Evolutionary conservation across 1,140 invertebrate species (phyloP).

Genomic region (Sycophaga agraensis): DNA sequence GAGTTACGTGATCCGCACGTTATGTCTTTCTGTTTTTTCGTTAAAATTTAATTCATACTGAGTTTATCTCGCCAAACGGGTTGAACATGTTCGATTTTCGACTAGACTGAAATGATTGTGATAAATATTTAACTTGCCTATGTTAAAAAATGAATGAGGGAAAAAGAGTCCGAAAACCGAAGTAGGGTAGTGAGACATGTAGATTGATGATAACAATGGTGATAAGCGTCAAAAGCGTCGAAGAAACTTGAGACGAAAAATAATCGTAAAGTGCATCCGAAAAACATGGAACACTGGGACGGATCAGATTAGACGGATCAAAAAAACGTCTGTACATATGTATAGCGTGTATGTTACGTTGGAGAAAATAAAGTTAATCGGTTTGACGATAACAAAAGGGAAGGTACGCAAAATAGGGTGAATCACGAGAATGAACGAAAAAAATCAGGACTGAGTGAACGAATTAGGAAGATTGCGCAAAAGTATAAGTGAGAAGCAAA

Average conservation of each 20-base stretch:
- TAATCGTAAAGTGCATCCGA: background rate
- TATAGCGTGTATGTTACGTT: slow-evolving; percentile 36
- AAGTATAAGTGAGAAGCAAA: slow-evolving; percentile 27
- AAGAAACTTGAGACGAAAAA: background rate
- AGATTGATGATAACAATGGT: background rate
- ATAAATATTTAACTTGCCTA: slow-evolving; percentile 56
- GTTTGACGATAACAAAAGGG: slow-evolving; percentile 28
- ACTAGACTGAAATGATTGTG: slow-evolving; percentile 59
- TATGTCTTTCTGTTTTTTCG: slow-evolving; percentile 4
- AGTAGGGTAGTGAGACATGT: slow-evolving; percentile 7
- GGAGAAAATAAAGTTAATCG: slow-evolving; percentile 31
- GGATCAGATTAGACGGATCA: slow-evolving; percentile 30
- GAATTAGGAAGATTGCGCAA: slow-evolving; percentile 5
- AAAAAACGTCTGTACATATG: slow-evolving; percentile 47
- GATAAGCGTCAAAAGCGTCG: background rate
- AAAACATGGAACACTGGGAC: slow-evolving; percentile 15
- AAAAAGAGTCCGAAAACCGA: slow-evolving; percentile 13
- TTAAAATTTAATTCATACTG: slow-evolving; percentile 36
- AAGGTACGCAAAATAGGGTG: slow-evolving; percentile 15
- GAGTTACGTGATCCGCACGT: slow-evolving; percentile 20
- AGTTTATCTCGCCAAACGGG: slow-evolving; percentile 50
- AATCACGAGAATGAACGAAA: slow-evolving; percentile 18
- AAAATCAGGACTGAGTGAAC: background rate
- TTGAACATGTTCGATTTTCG: slow-evolving; percentile 56
- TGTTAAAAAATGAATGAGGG: slow-evolving; percentile 20